Base-by-base conservation (phyloP, 2,888 invertebrate genomes). In the Blomia tropicalis region DNA sequence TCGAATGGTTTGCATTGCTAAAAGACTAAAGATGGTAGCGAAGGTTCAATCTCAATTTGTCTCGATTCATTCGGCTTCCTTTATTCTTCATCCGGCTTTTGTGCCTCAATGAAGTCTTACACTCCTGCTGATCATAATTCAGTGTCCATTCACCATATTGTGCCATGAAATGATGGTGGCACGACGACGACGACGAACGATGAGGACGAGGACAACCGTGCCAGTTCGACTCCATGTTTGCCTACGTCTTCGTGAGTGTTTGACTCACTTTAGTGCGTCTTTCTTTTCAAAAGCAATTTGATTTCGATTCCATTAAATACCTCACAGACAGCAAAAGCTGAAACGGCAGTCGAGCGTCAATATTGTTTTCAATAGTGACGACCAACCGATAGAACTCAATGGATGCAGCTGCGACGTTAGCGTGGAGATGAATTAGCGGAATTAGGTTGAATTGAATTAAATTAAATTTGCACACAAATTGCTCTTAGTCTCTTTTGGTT, bases 391-490 rank as follows among this genome's bases (percentile, higher is more conserved):
- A n/a, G n/a, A n/a, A n/a, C n/a, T 36, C 36, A 36, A 36, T 36
- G 36, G 36, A 36, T 36, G 36, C 36, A 17, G 7, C 36, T 11
- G 36, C 17, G n/a, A n/a, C n/a, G n/a, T n/a, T n/a, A n/a, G n/a
- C n/a, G n/a, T n/a, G n/a, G n/a, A 17, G 51, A 47, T 47, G 51
- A 47, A 47, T 47, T 47, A 47, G 51, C n/a, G 22, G 51, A 47
- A 47, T 47, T 47, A 47, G 27, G 23, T 47, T 47, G 36, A 11
- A 36, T 36, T 47, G 51, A 47, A 27, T 47, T 47, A 27, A 47
- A 47, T 47, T 47, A 47, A 47, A 47, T 47, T 22, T 47, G 51
- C 51, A 47, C 51, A 47, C 51, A 47, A 47, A 47, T 47, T 47
- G n/a, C 51, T 36, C 36, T 17, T 11, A 36, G 36, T 36, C 7